Conservation (phyloP, 2,797 vertebrate genomes). For the Mergus octosetaceus region DNA sequence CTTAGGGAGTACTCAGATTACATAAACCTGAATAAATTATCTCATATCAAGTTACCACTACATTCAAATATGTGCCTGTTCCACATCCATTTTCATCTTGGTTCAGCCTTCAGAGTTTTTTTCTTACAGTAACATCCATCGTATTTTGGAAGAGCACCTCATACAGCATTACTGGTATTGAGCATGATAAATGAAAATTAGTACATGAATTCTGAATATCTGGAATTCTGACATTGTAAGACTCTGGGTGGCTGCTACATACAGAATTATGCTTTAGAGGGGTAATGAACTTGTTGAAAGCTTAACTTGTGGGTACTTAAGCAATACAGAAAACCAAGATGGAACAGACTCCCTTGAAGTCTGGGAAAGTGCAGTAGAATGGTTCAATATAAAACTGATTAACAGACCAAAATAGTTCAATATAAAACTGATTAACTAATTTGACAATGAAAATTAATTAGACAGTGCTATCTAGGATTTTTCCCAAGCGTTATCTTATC, state of each 20-base stretch:
- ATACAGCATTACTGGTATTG: background rate
- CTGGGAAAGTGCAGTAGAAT: background rate
- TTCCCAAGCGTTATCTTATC: background rate
- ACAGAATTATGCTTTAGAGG: background rate
- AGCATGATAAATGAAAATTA: background rate
- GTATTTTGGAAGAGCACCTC: background rate
- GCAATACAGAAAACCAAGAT: background rate
- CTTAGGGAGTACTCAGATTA: slow-evolving; percentile 30
- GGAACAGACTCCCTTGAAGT: background rate
- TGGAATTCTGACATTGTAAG: background rate
- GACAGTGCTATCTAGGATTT: background rate
- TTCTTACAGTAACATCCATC: background rate
- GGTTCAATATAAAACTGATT: background rate
- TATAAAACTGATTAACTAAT: background rate
- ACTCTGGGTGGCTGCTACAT: background rate
- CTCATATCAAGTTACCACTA: slow-evolving; percentile 26
- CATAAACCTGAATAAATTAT: slow-evolving; percentile 56
- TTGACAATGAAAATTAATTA: background rate
- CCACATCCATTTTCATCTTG: background rate
- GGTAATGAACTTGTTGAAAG: background rate
- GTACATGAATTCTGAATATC: background rate
- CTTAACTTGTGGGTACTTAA: background rate
- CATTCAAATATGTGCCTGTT: background rate
- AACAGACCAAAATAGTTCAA: background rate
- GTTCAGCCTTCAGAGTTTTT: background rate